Evolutionary conservation across 2,888 invertebrate genomes (phyloP).

Genomic region (Alsophila aescularia): DNA sequence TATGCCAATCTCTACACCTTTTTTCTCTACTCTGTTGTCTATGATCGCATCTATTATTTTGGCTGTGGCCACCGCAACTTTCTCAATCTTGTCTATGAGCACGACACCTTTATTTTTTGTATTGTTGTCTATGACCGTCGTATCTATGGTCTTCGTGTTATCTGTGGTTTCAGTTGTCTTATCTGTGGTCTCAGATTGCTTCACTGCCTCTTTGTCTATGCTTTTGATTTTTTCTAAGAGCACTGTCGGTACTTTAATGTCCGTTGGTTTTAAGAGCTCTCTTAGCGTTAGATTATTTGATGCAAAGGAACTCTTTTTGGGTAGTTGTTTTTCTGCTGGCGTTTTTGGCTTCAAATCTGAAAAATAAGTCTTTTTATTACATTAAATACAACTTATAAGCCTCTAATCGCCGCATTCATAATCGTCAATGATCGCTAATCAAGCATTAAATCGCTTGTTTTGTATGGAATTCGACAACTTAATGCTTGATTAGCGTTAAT

Average conservation of each 20-base stretch:
- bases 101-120: not conserved
- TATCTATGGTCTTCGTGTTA: not conserved
- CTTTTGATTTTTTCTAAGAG: slow-evolving; percentile 18
- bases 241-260: slow-evolving; percentile 19
- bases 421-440: no score
- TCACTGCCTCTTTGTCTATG: slow-evolving; percentile 17
- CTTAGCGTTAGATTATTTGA: slow-evolving; percentile 9
- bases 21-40: slow-evolving; percentile 13
- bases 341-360: slow-evolving; percentile 69
- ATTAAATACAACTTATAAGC: no score
- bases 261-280: slow-evolving; percentile 19
- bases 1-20: not conserved
- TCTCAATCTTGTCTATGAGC: slow-evolving; percentile 23
- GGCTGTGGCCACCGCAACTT: slow-evolving; percentile 4
- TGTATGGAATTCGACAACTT: no score
- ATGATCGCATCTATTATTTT: not conserved
- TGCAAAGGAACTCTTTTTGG: slow-evolving; percentile 30
- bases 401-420: no score
- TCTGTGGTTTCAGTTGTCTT: slow-evolving; percentile 13
- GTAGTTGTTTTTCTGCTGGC: slow-evolving; percentile 47
- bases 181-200: slow-evolving; percentile 25
- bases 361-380: slow-evolving; percentile 25
- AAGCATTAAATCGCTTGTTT: no score
- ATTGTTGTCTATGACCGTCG: slow-evolving; percentile 11
- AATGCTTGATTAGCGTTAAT: no score